phyloP scores from a whole-genome alignment of 2,888 invertebrate species.

The Pseudolycoriella hygida region DNA sequence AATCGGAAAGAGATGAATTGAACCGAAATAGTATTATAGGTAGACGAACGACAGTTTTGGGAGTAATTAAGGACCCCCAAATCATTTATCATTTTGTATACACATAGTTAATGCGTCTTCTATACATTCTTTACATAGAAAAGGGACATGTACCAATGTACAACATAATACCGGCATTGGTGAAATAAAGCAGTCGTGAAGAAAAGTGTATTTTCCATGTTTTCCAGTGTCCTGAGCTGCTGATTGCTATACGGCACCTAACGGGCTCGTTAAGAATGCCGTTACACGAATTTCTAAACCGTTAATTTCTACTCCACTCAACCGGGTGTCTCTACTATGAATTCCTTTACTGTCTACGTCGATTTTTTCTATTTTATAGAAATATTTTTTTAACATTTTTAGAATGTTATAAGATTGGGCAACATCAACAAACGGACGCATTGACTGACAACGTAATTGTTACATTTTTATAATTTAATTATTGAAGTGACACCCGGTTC shows the following conservation, averaged over 20 bases:
- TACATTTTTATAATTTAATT: too few relatives aligned
- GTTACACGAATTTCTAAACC: slow-evolving; percentile 14
- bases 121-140: not conserved
- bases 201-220: not conserved
- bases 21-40: not conserved
- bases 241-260: slow-evolving; percentile 24
- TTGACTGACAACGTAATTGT: too few relatives aligned
- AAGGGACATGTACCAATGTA: slow-evolving; percentile 2
- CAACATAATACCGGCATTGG: slow-evolving; percentile 1
- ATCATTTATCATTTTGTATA: slow-evolving; percentile 20
- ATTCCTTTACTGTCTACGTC: not conserved
- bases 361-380: too few relatives aligned
- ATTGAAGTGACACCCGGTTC: too few relatives aligned
- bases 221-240: slow-evolving; percentile 13
- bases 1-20: slow-evolving; percentile 7
- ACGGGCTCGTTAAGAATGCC: slow-evolving; percentile 20
- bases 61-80: slow-evolving; percentile 25
- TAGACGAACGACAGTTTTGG: slow-evolving; percentile 18
- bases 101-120: not conserved
- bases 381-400: too few relatives aligned
- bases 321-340: not conserved
- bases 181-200: not conserved
- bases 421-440: too few relatives aligned
- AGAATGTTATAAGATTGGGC: too few relatives aligned
- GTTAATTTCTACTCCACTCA: slow-evolving; percentile 14